Conservation (phyloP, 2,888 invertebrate genomes). For the Scrobipalpa atriplicella region DNA sequence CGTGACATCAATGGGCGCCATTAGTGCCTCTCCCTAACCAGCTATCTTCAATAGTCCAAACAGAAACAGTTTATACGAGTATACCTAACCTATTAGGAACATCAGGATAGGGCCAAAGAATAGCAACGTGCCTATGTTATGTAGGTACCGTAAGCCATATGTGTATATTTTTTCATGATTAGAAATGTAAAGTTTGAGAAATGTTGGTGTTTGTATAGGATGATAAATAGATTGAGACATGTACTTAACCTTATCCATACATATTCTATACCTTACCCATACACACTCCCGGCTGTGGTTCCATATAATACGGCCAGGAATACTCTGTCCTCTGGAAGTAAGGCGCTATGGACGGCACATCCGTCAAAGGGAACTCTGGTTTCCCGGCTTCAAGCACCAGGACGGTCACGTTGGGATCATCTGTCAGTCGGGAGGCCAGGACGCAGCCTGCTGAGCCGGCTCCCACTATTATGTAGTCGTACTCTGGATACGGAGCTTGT, state of each 20-base stretch:
- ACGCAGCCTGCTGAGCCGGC: constrained; percentile 83
- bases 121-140: too few relatives aligned
- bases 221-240: too few relatives aligned
- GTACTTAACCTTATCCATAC: not conserved
- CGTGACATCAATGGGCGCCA: too few relatives aligned
- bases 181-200: too few relatives aligned
- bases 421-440: constrained; percentile 76
- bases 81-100: too few relatives aligned
- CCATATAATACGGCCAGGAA: constrained; percentile 84
- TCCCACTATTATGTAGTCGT: constrained; percentile 82
- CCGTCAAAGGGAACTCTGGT: constrained; percentile 70
- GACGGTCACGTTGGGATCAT: constrained; percentile 77
- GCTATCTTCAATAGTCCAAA: too few relatives aligned
- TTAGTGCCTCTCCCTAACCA: too few relatives aligned
- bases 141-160: too few relatives aligned
- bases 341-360: constrained; percentile 79
- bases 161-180: too few relatives aligned
- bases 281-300: constrained; percentile 81
- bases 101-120: too few relatives aligned
- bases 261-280: constrained; percentile 57
- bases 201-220: too few relatives aligned
- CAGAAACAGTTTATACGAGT: too few relatives aligned
- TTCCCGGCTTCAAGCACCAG: constrained; percentile 84
- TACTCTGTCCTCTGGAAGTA: constrained; percentile 83
- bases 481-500: constrained; percentile 65